Base-by-base conservation (phyloP, 2,113 vertebrate species). In the Isichthys henryi region DNA sequence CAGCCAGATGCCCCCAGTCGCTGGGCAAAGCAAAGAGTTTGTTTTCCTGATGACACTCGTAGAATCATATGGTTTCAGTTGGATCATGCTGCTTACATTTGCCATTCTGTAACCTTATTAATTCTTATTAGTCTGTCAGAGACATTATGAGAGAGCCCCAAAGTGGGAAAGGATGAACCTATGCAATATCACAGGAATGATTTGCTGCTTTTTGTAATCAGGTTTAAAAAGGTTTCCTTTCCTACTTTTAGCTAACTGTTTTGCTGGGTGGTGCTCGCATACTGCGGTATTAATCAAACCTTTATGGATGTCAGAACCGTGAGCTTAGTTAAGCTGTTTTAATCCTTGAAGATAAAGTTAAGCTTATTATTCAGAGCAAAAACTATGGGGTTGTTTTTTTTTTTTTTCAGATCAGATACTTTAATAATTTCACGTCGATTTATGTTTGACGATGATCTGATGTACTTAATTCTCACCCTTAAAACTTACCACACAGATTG, bases 31-130 rank as follows among this genome's bases (percentile, higher is more conserved):
- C 23, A 11, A n/a, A 50, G n/a, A 31, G n/a, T 50, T 5, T 3
- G 85, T 52, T 89, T 46, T 46, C 87, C 89, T 66, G 80, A 80
- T 92, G 19, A 89, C 92, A 90, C 90, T 93, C 92, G 90, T 91
- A 90, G 87, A 43, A 9, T 88, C 46, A 85, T 45, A 85, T 85
- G 43, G 46, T 45, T 49, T 85, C 8, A 86, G 27, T 92, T 94
- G 92, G 88, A 52, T 93, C 86, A 90, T 82, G 90, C 87, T 89
- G 46, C 87, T 35, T 56, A 39, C 19, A 31, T 80, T 39, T 88
- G 39, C 49, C 19, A 94, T 95, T 91, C 92, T 91, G 94, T 94
- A 92, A 93, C 94, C 94, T 94, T 93, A 93, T 96, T 96, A 95
- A 93, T 92, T 93, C 93, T 93, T 92, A 95, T 96, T 95, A 95